These are phyloP conservation scores for Hephaestus fuliginosus DNA, from an alignment of 2,797 vertebrate species.

Conservation along the genomic window DNA sequence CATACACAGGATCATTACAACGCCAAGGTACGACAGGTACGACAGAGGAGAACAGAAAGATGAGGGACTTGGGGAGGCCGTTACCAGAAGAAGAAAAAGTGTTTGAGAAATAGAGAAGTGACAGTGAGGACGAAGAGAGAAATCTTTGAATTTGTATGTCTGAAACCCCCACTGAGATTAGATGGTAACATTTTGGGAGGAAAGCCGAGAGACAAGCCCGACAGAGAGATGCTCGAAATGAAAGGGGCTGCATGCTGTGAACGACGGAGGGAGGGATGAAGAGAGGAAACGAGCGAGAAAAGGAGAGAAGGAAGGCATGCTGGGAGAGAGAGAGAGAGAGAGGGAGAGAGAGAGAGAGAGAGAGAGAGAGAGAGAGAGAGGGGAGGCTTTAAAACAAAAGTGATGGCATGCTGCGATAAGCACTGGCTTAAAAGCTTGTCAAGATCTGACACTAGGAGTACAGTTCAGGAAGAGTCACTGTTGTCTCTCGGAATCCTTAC, in stretches of 20 bases:
- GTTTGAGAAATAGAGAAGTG: constrained; percentile 4
- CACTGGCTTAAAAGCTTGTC: constrained; percentile 47
- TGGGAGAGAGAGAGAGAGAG: constrained; percentile 49
- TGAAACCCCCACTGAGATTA: constrained; percentile 41
- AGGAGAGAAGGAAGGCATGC: constrained; percentile 29
- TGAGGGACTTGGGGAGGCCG: background rate
- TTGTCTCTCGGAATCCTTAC: constrained; percentile 12
- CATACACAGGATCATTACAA: background rate
- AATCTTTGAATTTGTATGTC: constrained; percentile 29
- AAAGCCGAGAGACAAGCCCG: constrained; percentile 2
- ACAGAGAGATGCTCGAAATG: constrained; percentile 33
- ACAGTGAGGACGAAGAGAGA: background rate
- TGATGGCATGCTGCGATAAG: constrained; percentile 62
- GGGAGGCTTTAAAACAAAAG: constrained; percentile 48
- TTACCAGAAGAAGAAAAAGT: constrained; percentile 6
- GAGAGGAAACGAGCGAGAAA: constrained; percentile 26
- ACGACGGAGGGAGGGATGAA: constrained; percentile 16
- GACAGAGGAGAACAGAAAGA: constrained; percentile 1
- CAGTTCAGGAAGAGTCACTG: background rate
- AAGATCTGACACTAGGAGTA: constrained; percentile 28
- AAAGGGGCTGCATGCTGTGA: constrained; percentile 48
- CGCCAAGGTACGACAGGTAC: background rate
- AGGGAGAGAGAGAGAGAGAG: constrained; percentile 6
- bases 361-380: constrained; percentile 19
- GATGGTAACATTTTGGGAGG: constrained; percentile 18